These are phyloP conservation scores for Lycocerus yunnanus DNA, from an alignment of 2,888 invertebrate genomes.

Conservation along the genomic window DNA sequence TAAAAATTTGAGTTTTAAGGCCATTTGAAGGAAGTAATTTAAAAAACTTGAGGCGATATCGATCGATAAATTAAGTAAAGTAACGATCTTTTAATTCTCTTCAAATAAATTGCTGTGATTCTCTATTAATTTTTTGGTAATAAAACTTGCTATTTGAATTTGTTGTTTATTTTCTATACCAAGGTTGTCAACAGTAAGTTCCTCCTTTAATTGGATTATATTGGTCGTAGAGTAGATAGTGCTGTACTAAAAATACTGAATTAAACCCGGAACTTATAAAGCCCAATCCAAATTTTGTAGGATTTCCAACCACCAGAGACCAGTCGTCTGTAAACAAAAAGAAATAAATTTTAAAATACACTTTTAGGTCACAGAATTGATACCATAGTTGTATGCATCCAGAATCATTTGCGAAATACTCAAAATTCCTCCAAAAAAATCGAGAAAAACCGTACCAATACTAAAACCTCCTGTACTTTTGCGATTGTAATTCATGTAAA, in stretches of 20 bases:
- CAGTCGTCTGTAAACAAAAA: constrained; percentile 80
- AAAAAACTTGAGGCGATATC: too few relatives aligned
- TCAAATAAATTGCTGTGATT: too few relatives aligned
- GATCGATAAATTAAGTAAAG: too few relatives aligned
- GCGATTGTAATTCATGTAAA: constrained; percentile 92
- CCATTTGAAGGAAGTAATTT: too few relatives aligned
- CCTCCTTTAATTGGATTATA: neutral
- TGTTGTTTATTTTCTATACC: too few relatives aligned
- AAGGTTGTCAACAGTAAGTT: too few relatives aligned
- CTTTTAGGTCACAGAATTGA: constrained; percentile 19
- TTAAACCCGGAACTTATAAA: constrained; percentile 94
- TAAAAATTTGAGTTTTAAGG: too few relatives aligned
- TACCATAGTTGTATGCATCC: constrained; percentile 88
- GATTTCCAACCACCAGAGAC: constrained; percentile 94
- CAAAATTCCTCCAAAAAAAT: constrained; percentile 92
- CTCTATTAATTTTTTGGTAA: too few relatives aligned
- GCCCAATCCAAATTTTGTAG: constrained; percentile 96
- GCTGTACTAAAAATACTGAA: constrained; percentile 94
- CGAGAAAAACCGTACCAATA: constrained; percentile 95
- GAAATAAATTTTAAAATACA: neutral
- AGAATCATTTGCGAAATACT: constrained; percentile 97
- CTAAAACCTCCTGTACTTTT: constrained; percentile 98
- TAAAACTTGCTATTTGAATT: too few relatives aligned
- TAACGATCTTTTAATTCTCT: too few relatives aligned
- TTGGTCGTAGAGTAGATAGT: constrained; percentile 83